Conservation (phyloP, 1,140 invertebrate species). For the Lepidurus arcticus region DNA sequence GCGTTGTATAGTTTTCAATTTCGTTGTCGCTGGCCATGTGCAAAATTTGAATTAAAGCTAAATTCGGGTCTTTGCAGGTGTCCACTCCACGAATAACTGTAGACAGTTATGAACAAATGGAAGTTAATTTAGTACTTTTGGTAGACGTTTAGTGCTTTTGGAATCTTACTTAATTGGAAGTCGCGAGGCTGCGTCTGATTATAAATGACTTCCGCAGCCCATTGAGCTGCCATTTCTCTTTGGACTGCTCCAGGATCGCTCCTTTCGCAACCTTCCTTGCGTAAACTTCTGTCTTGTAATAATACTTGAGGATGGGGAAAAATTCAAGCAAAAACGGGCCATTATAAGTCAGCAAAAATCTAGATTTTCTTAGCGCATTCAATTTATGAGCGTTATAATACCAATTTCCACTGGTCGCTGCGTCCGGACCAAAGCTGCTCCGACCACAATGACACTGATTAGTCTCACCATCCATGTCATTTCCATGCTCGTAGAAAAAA, state of each 20-base stretch:
- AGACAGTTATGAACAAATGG: not conserved
- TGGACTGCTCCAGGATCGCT: slow-evolving; percentile 23
- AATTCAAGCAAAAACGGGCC: not conserved
- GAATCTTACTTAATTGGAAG: slow-evolving; percentile 24
- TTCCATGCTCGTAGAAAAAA: not conserved
- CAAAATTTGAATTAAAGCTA: slow-evolving; percentile 14
- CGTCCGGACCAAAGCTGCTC: slow-evolving; percentile 9
- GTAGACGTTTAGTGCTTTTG: not conserved
- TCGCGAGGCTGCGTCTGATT: slow-evolving; percentile 33
- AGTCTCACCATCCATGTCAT: slow-evolving; percentile 23
- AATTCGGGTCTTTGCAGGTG: slow-evolving; percentile 26
- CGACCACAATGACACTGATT: not conserved
- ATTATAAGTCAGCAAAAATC: not conserved
- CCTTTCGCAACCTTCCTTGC: slow-evolving; percentile 11
- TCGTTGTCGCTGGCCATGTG: slow-evolving; percentile 24
- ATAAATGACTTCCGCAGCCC: slow-evolving; percentile 34
- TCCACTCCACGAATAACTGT: slow-evolving; percentile 25
- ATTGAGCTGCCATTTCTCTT: slow-evolving; percentile 32
- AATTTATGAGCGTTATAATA: not conserved
- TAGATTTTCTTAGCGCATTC: not conserved
- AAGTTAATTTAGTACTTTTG: not conserved
- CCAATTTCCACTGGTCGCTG: slow-evolving; percentile 17
- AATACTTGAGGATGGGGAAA: slow-evolving; percentile 16
- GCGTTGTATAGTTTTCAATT: slow-evolving; percentile 18
- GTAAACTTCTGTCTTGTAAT: slow-evolving; percentile 30